Evolutionary conservation across 2,888 invertebrate species (phyloP), one percentile per base, ranked within the genome.

Genomic region (Mongoloraphidia duomilia): DNA sequence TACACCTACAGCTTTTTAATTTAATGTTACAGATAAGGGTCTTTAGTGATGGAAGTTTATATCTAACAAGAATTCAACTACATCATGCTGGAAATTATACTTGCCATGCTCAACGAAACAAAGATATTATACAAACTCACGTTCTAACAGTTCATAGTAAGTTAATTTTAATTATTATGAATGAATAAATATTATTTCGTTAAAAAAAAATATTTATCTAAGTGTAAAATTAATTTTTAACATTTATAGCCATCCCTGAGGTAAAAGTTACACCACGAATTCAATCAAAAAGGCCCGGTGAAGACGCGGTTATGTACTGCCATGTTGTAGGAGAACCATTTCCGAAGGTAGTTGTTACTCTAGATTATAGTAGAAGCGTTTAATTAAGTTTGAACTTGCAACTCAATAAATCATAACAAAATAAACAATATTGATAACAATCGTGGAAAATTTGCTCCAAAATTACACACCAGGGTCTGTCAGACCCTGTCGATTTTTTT

Each of bases 11-110:
- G 3, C 12, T 33, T 44, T 9, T 34, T 33, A 33, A 10, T n/a
- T 36, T 34, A 26, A 26, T 34, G 11, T 38, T 41, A 26, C 49
- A 72, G 63, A 66, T 78, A 47, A 71, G 82, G 58, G 81, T 84
- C 9, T 82, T 83, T 65, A 79, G 76, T 50, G 84, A 85, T 61
- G 84, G 84, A 3, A 80, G 82, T 47, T 71, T 86, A 43, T 85
- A 84, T 64, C 70, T 85, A 54, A 81, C 80, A 42, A 73, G 79
- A 56, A 80, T 84, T 51, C 82, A 82, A 59, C 70, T 84, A 44
- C 75, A 82, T 52, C 83, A 84, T 63, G 79, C 82, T 43, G 85
- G 84, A 17, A 84, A 85, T 71, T 84, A 84, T 66, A 81, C 82
- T 2, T 85, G 85, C 60, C 80, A 82, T 61, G 83, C 84, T 14